A percentile compares a stretch with the other conserved stretches of the same genome.
These are phyloP conservation scores for Amiota communis DNA, from an alignment of 2,888 invertebrate species.

Conservation along the genomic window DNA sequence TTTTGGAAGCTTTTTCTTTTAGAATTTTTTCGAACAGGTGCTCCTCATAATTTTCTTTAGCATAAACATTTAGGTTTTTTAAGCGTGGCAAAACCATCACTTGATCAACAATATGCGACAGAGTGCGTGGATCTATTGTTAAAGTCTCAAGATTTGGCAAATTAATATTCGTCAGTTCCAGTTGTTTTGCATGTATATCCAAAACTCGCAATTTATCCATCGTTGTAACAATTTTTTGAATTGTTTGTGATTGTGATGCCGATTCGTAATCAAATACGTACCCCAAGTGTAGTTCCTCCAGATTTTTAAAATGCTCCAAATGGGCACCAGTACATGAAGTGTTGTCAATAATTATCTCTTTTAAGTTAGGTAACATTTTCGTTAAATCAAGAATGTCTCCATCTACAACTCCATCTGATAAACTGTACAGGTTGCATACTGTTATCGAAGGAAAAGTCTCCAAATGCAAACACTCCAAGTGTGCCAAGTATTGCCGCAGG, in stretches of 20 bases:
- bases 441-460: background rate
- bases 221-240: background rate
- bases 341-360: background rate
- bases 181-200: background rate
- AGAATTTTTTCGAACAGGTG: background rate
- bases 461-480: background rate
- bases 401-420: background rate
- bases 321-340: background rate
- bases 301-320: background rate
- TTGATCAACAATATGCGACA: background rate
- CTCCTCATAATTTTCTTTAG: background rate
- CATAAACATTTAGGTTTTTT: background rate
- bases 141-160: slow-evolving; percentile 9
- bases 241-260: background rate
- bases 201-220: slow-evolving; percentile 4
- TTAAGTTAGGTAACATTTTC: slow-evolving; percentile 1
- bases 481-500: background rate
- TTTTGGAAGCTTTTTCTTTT: background rate
- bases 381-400: background rate
- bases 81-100: slow-evolving; percentile 2
- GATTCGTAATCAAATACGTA: background rate
- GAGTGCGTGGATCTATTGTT: background rate
- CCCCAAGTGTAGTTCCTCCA: background rate
- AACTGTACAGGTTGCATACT: background rate
- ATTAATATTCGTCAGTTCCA: background rate